phyloP scores from a whole-genome alignment of 2,888 invertebrate species.

The Chrysotoxum bicinctum region DNA sequence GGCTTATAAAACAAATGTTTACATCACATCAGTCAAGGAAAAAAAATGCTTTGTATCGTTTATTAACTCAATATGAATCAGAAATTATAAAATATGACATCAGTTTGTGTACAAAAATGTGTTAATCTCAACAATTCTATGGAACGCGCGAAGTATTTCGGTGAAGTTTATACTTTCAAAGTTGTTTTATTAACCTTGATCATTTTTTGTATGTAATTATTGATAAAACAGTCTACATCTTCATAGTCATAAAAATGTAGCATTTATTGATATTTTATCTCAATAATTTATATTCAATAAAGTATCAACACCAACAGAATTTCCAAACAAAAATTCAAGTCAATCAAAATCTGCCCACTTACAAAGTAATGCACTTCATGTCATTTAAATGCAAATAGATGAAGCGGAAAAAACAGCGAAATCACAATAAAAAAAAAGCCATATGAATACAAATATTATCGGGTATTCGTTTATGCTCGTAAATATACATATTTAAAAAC shows the following conservation, averaged over 20 bases:
- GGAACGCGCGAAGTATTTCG: neutral
- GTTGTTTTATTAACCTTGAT: neutral
- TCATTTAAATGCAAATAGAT: conserved; percentile 16
- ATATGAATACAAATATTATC: conserved; percentile 20
- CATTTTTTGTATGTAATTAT: neutral
- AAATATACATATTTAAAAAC: neutral
- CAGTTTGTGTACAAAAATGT: neutral
- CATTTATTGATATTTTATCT: conserved; percentile 11
- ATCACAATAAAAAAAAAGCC: neutral
- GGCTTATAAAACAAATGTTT: conserved; percentile 3
- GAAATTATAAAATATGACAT: conserved; percentile 2
- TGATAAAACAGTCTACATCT: neutral
- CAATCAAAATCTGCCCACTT: conserved; percentile 37
- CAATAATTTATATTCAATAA: conserved; percentile 14
- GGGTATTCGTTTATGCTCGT: conserved; percentile 31
- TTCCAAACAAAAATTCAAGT: neutral
- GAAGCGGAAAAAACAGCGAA: conserved; percentile 16
- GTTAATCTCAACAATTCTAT: neutral
- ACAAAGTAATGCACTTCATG: conserved; percentile 26
- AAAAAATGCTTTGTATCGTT: neutral
- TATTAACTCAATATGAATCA: neutral
- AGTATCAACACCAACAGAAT: conserved; percentile 23
- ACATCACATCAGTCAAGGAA: conserved; percentile 1
- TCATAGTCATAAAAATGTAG: neutral
- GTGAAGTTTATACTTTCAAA: neutral